phyloP scores from a whole-genome alignment of 2,113 vertebrate species.

The Aleadryas rufinucha region DNA sequence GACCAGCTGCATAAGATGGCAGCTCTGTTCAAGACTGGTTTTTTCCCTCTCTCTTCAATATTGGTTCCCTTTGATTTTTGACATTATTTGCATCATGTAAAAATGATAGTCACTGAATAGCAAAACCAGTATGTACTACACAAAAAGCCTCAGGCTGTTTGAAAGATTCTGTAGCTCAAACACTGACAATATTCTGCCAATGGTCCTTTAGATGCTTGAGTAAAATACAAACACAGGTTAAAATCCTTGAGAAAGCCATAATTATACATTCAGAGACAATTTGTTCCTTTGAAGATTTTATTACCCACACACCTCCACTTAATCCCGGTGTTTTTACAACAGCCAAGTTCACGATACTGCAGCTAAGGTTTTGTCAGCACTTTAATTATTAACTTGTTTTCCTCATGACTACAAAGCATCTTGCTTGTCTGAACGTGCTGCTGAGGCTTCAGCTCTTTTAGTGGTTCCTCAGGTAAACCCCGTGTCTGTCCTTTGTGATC shows the following conservation, averaged over 20 bases:
- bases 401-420: not conserved
- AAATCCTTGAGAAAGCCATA: constrained; percentile 57
- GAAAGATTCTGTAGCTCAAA: constrained; percentile 51
- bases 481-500: not conserved
- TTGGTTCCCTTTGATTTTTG: not conserved
- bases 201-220: constrained; percentile 34
- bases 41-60: not conserved
- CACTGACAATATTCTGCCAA: constrained; percentile 16
- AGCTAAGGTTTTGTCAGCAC: constrained; percentile 33
- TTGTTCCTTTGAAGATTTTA: constrained; percentile 57
- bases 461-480: not conserved
- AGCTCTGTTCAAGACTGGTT: not conserved
- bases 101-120: constrained; percentile 15
- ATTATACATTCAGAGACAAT: constrained; percentile 58
- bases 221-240: constrained; percentile 51
- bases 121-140: constrained; percentile 17
- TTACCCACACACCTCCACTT: constrained; percentile 37
- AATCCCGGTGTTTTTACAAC: constrained; percentile 51
- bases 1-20: not conserved
- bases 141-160: constrained; percentile 47
- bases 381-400: constrained; percentile 52
- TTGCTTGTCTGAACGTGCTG: constrained; percentile 3
- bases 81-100: constrained; percentile 49
- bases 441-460: not conserved
- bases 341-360: constrained; percentile 10